Evolutionary conservation across 92 coral and sea anemone species (phyloP), one percentile per base, ranked within the genome.

Genomic region (Galaxea fascicularis): DNA sequence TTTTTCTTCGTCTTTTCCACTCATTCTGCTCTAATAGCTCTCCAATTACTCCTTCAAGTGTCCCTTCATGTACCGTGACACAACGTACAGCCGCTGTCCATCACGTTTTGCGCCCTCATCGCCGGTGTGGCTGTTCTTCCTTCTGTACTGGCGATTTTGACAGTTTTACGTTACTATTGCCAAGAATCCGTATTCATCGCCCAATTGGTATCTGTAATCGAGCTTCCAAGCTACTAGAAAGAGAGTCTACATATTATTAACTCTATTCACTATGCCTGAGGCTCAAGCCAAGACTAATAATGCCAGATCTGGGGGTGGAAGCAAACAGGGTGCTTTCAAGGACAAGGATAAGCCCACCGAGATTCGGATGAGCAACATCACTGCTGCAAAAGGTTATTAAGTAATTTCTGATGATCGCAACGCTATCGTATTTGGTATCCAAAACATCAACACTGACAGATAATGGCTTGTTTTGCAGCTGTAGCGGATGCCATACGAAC

Each of bases 401-500:
- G 30, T 21, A 54, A 41, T 44, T 56, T 21, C 18, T 65, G 35
- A 29, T 26, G 18, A 27, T 7, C 15, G 25, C 7, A 59, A 35
- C 41, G 24, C 14, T 39, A 22, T 11, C 41, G 4, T 10, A 10
- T 20, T 9, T 71, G 31, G 16, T 21, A 52, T 21, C 53, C 1
- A 4, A 14, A 17, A 21, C 14, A 18, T 5, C 64, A 12, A 44
- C 14, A 52, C 13, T 83, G 46, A 65, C 67, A 11, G 57, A 39
- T 0, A 8, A 47, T 44, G 27, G 35, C 8, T 62, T 76, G 14
- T 81, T 80, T 82, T 41, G 12, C 69, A 95, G 98, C 98, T 64
- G 95, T 95, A 62, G 95, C 98, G n/a, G 94, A 94, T 78, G 98
- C 98, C 17, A 93, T 95, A 78, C 87, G 98, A 29, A 95, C 98